Conservation (phyloP, 2,797 vertebrate species). For the Crenuchus spilurus region DNA sequence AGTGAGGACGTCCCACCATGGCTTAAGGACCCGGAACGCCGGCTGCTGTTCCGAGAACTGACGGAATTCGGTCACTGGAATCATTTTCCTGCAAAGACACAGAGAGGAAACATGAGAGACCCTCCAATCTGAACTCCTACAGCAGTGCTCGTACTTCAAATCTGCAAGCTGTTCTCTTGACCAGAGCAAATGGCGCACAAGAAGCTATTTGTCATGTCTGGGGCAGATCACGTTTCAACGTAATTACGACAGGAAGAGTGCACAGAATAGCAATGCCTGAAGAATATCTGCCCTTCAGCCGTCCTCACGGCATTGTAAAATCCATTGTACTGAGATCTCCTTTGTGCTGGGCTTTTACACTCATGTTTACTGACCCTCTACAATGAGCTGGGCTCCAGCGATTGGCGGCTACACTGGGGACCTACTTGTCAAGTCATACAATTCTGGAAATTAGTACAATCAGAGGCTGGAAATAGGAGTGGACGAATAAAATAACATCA, state of each 20-base stretch:
- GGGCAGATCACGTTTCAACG: slow-evolving; percentile 25
- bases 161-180: background rate
- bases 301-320: slow-evolving; percentile 8
- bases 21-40: slow-evolving; percentile 95
- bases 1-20: slow-evolving; percentile 99
- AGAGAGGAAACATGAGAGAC: slow-evolving; percentile 35
- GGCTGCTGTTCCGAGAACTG: slow-evolving; percentile 98
- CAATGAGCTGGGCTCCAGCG: too few relatives aligned
- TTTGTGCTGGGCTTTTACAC: slow-evolving; percentile 5
- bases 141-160: background rate
- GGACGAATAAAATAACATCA: too few relatives aligned
- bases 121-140: slow-evolving; percentile 7
- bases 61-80: slow-evolving; percentile 97
- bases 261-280: background rate
- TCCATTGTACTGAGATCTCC: slow-evolving; percentile 17
- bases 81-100: slow-evolving; percentile 86
- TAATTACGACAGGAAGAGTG: slow-evolving; percentile 31
- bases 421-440: too few relatives aligned
- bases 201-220: slow-evolving; percentile 1
- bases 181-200: background rate
- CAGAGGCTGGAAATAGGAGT: too few relatives aligned
- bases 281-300: slow-evolving; percentile 4
- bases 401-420: too few relatives aligned
- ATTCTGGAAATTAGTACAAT: too few relatives aligned
- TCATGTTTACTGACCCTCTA: background rate